Evolutionary conservation across 1,140 invertebrate genomes (phyloP), one percentile per base, ranked within the genome.

Genomic region (Bombus consobrinus): DNA sequence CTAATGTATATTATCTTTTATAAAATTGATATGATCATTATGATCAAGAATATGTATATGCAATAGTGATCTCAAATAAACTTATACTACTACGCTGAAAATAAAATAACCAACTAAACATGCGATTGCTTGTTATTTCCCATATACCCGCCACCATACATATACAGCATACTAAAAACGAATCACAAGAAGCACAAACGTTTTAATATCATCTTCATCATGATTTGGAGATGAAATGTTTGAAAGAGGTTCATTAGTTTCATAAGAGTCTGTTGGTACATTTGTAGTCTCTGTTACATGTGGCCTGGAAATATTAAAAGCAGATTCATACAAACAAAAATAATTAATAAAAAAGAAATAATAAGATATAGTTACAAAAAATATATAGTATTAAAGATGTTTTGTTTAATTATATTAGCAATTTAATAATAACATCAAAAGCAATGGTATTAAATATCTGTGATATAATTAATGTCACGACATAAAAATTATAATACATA

Each of bases 161-260:
- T 68, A 73, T 8, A 82, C 25, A 39, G n/a, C 47, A 77, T 53
- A 77, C 22, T 72, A 41, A 71, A 83, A 86, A 86, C 25, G 79
- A 83, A 80, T 80, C 62, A 76, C 53, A 75, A 75, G 37, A 83
- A 87, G 73, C 80, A 83, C 85, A 75, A 88, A 88, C 87, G 76
- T 88, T 82, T 88, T 77, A 69, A 28, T 39, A 71, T 87, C 68
- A 59, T 83, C 81, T 82, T 80, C 66, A 28, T 81, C 37, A 68
- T 78, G 53, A 32, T 72, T 83, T 69, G 41, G 47, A 83, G 81
- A 32, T 22, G 22, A 32, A 41, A 53, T 83, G 68, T 83, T 47
- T 69, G 73, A 68, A 68, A 62, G 15, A 37, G 68, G 41, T 75
- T 81, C 53, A 37, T 66, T 81, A 85, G 37, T 75, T 41, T 81